A percentile compares a stretch with the other conserved stretches of the same genome.
Evolutionary conservation across 2,113 vertebrate genomes (phyloP).

Genomic region (Bolborhynchus lineola): DNA sequence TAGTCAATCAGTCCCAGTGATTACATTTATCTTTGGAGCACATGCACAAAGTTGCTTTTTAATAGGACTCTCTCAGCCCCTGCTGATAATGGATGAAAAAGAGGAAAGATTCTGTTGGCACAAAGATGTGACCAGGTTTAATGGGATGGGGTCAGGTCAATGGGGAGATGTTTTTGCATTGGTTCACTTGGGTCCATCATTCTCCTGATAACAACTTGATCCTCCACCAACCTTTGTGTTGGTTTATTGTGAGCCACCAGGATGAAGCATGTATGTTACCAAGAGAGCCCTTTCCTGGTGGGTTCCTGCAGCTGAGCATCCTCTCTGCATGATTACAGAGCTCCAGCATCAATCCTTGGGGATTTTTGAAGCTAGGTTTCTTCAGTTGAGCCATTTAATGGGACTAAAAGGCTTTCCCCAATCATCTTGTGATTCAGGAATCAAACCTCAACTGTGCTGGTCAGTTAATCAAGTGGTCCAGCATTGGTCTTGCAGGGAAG

Average conservation of each 20-base stretch:
- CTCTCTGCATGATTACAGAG: neutral
- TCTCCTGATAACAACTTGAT: neutral
- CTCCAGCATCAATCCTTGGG: rapidly evolving
- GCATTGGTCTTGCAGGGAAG: rapidly evolving
- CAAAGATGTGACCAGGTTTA: neutral
- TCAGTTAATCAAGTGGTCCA: neutral
- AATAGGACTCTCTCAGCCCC: neutral
- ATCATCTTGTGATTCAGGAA: too few species aligned
- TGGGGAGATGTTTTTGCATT: neutral
- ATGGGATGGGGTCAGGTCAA: neutral
- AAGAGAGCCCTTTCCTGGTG: rapidly evolving
- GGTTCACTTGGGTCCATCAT: neutral
- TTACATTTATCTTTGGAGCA: constrained; percentile 34
- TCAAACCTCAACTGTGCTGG: neutral
- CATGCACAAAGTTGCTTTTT: neutral
- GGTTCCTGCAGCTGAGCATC: neutral
- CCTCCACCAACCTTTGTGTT: neutral
- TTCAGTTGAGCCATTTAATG: neutral
- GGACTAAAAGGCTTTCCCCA: neutral
- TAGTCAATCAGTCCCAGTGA: constrained; percentile 4
- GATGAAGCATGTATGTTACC: rapidly evolving
- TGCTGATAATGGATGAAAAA: neutral
- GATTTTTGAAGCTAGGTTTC: neutral
- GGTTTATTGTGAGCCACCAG: neutral
- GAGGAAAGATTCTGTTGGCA: neutral